phyloP scores from a whole-genome alignment of 2,888 invertebrate genomes.

The Petrophora chlorosata region DNA sequence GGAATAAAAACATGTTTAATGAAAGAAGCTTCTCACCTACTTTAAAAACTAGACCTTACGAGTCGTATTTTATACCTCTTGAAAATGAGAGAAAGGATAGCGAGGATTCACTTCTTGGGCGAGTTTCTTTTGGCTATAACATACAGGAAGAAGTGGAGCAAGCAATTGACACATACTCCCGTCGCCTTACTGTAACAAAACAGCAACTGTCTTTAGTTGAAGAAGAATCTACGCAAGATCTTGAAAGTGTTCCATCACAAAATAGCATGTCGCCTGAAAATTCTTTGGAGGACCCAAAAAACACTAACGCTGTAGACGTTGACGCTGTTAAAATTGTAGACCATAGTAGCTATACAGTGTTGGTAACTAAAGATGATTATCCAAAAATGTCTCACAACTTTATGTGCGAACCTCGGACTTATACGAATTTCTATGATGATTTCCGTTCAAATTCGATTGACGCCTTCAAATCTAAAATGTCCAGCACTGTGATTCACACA shows the following conservation, averaged over 20 bases:
- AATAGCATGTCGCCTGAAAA: slow-evolving; percentile 66
- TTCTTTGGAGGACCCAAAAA: slow-evolving; percentile 50
- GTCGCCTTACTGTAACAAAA: slow-evolving; percentile 59
- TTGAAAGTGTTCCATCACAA: slow-evolving; percentile 72
- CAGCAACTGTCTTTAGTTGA: slow-evolving; percentile 78
- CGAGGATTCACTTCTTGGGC: slow-evolving; percentile 47
- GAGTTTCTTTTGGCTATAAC: slow-evolving; percentile 58
- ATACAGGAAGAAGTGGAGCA: slow-evolving; percentile 57
- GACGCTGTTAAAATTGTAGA: slow-evolving; percentile 39
- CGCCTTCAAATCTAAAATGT: slow-evolving; percentile 55
- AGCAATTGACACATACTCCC: slow-evolving; percentile 63
- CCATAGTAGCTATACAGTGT: slow-evolving; percentile 41
- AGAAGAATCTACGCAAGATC: slow-evolving; percentile 78
- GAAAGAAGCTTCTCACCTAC: slow-evolving; percentile 57
- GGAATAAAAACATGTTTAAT: slow-evolving; percentile 50
- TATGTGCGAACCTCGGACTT: slow-evolving; percentile 59
- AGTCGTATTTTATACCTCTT: slow-evolving; percentile 68
- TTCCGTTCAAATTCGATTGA: slow-evolving; percentile 54
- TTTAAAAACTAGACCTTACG: slow-evolving; percentile 57
- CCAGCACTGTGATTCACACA: slow-evolving; percentile 63
- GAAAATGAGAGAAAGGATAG: slow-evolving; percentile 49
- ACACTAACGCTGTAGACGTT: slow-evolving; percentile 31
- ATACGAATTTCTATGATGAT: slow-evolving; percentile 70
- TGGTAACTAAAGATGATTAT: slow-evolving; percentile 45
- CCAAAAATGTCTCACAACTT: slow-evolving; percentile 46